phyloP scores from a whole-genome alignment of 2,888 invertebrate species.

The Noctua janthina region DNA sequence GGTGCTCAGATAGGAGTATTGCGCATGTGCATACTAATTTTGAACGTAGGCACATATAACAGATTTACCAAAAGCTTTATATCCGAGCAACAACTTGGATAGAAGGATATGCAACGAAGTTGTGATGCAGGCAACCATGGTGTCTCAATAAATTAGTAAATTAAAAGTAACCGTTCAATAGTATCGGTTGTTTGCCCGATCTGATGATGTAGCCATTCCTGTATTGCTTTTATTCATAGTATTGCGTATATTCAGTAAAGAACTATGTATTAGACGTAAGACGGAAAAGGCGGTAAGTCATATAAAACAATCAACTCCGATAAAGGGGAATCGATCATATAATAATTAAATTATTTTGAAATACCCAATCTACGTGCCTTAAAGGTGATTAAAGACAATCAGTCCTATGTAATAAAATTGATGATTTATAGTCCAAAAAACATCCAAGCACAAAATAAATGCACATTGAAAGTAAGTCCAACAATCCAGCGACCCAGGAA shows the following conservation, averaged over 20 bases:
- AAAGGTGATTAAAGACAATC: neutral
- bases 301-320: neutral
- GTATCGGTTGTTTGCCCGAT: neutral
- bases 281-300: neutral
- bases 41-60: neutral
- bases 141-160: neutral
- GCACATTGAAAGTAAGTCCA: neutral
- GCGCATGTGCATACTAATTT: neutral
- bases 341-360: constrained; percentile 14
- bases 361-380: neutral
- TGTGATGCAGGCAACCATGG: neutral
- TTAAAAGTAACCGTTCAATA: neutral
- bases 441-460: constrained; percentile 23
- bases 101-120: neutral
- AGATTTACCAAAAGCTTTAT: neutral
- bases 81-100: neutral
- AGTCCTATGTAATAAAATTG: constrained; percentile 15
- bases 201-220: neutral
- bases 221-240: neutral
- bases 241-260: neutral
- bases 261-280: neutral
- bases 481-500: neutral
- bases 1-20: neutral
- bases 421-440: constrained; percentile 35
- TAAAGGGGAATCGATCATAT: neutral